Conservation (phyloP, 2,113 vertebrate genomes). For the Pao palembangensis region DNA sequence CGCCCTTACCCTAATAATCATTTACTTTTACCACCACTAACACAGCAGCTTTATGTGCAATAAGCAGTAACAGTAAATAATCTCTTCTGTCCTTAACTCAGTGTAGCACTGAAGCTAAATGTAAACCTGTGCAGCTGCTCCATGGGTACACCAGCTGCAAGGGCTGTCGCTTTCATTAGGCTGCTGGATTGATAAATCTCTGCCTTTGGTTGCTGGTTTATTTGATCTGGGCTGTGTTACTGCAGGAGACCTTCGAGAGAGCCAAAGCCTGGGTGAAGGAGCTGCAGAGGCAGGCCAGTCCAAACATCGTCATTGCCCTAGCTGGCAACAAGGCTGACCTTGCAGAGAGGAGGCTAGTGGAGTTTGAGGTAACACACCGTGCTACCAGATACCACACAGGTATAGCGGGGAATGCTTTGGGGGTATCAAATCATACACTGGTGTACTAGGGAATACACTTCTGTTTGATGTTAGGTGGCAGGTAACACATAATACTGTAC, state of each 20-base stretch:
- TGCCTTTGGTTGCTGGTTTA: background rate
- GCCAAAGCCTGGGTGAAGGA: slow-evolving; percentile 85
- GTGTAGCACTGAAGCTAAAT: too few species aligned
- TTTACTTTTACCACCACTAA: too few species aligned
- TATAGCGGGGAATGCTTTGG: too few species aligned
- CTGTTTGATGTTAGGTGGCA: background rate
- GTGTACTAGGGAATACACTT: background rate
- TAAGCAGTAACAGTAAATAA: too few species aligned
- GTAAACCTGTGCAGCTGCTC: too few species aligned
- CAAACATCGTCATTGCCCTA: slow-evolving; percentile 82
- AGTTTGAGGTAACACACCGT: slow-evolving; percentile 72
- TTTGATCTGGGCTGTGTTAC: background rate
- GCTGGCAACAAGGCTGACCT: slow-evolving; percentile 82
- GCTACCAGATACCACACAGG: too few species aligned
- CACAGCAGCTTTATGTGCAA: too few species aligned
- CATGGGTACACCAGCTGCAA: too few species aligned
- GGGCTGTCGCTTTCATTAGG: too few species aligned
- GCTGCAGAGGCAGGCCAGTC: slow-evolving; percentile 82
- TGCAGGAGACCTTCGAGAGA: slow-evolving; percentile 80
- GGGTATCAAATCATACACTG: background rate
- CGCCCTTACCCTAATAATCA: too few species aligned
- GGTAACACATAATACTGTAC: too few species aligned
- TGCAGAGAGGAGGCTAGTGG: slow-evolving; percentile 81
- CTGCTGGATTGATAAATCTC: background rate
- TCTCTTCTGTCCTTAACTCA: too few species aligned